Base-by-base conservation (phyloP, 2,888 invertebrate species). In the Coremacera marginata region DNA sequence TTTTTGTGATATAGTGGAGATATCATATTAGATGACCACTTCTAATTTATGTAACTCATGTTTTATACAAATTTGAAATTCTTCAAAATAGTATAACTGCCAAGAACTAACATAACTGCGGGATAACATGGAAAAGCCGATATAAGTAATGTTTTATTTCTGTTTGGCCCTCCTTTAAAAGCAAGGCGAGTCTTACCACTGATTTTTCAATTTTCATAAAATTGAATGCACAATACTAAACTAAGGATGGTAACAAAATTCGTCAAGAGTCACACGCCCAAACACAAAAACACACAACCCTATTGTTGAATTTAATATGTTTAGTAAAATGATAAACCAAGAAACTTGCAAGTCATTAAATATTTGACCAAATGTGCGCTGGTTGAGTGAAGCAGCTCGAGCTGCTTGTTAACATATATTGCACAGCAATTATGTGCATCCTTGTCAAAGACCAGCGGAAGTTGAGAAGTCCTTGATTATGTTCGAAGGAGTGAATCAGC, bases 401-500 rank as follows among this genome's bases (percentile, higher is more conserved):
- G 37, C 34, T 34, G 37, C 49, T 49, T 37, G 67, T 57, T 37
- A 71, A 71, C 71, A 25, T 63, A 27, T 27, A 51, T 70, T 70
- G 14, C n/a, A 51, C 31, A 49, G 9, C 22, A 31, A 14, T 34
- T 27, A 51, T 27, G 34, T 70, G 70, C n/a, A 60, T 73, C 62
- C 49, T 27, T 62, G 27, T 34, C 55, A 55, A 31, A 52, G 70
- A 55, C 19, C 25, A 37, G 49, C 60, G 71, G 51, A 62, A 62
- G 31, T 73, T 62, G 16, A 55, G 72, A n/a, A 73, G 31, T 73
- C 57, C 60, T 71, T 57, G 60, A 5, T 60, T 16, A 9, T 22
- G 34, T 57, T 71, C 25, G 57, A 71, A 60, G 57, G 57, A 71
- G 44, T 71, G 71, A 71, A 19, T 57, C 71, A 71, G 71, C 71